Evolutionary conservation across 2,797 vertebrate genomes (phyloP), one percentile per base, ranked within the genome.

Genomic region (Enteromius unitaeniatus): DNA sequence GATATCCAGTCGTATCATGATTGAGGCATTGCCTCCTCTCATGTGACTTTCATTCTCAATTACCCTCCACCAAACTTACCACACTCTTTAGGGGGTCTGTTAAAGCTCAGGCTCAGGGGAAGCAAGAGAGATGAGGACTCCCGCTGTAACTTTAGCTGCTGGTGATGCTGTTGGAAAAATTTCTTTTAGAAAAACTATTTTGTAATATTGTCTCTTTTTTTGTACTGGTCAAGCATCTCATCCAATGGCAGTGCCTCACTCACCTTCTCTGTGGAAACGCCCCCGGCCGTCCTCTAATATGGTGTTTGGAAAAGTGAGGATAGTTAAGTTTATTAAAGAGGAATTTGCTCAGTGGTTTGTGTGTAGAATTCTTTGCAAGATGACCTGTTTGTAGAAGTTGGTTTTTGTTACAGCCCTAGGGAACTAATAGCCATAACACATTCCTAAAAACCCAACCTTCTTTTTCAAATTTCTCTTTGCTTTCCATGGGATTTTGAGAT

Each of bases 351-450:
- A 64, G 65, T 47, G 55, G 51, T 82, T 81, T 79, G 64, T 67
- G 37, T 62, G 53, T 78, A 85, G 78, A 90, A 82, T 86, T 65
- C 49, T 70, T 70, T 40, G 62, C 49, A 81, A 70, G n/a, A 45
- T 77, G 76, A 64, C 51, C 70, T 26, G 28, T 64, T 67, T 83
- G 65, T 34, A 55, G 68, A 23, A 77, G 51, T 77, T 21, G 53
- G 64, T 86, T 64, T 69, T 85, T 87, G 49, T 45, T 65, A 77
- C 74, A 86, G 81, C 62, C 74, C 82, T 68, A 70, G 49, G 42
- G 42, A 28, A 67, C 8, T 77, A 42, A 37, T 37, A 65, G 19
- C 23, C 42, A 42, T 42, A 37, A 65, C 11, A 0, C 28, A 34
- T 49, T 65, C 74, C 34, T 60, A 37, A 55, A 55, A 55, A 55